phyloP scores from a whole-genome alignment of 2,888 invertebrate species.

The Mechanitis mazaeus region DNA sequence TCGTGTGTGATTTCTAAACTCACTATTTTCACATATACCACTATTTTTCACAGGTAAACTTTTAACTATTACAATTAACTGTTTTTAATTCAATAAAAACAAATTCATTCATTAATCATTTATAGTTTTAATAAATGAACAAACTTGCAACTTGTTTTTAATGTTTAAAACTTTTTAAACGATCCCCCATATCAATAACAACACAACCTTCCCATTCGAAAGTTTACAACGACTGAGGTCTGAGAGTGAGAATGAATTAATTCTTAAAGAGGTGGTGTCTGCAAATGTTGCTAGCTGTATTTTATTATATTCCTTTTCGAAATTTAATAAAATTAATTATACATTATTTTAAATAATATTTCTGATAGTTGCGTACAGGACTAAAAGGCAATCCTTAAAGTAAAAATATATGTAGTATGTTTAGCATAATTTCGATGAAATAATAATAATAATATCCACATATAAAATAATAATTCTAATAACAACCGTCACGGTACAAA shows the following conservation, averaged over 20 bases:
- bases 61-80: neutral
- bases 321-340: neutral
- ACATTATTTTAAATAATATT: too few species aligned
- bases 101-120: neutral
- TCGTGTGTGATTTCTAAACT: constrained; percentile 23
- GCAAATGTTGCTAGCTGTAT: neutral
- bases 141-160: neutral
- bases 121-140: neutral
- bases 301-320: neutral
- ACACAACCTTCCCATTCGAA: neutral
- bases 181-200: neutral
- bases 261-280: neutral
- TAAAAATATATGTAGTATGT: too few species aligned
- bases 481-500: too few species aligned
- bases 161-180: neutral
- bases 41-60: constrained; percentile 8
- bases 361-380: too few species aligned
- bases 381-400: too few species aligned
- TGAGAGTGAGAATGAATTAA: neutral
- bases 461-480: too few species aligned
- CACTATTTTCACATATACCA: constrained; percentile 19
- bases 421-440: too few species aligned
- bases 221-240: neutral
- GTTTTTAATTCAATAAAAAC: constrained; percentile 3
- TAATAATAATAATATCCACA: too few species aligned